Conservation (phyloP, 1,140 invertebrate genomes). For the Drosophila virilis region DNA sequence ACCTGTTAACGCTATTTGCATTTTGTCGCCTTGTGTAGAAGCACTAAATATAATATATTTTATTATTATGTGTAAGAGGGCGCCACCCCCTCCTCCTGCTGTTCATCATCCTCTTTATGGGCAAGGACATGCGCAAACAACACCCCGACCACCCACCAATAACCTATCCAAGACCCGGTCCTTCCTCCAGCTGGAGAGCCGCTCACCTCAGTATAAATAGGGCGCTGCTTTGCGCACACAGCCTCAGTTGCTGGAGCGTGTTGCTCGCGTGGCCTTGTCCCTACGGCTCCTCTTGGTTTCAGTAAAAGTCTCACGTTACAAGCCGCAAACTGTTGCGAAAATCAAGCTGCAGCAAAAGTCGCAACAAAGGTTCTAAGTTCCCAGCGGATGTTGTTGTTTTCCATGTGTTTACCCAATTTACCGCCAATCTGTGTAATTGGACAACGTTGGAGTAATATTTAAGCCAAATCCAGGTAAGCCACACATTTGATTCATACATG, state of each 20-base stretch:
- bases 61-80: slow-evolving; percentile 32
- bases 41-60: slow-evolving; percentile 30
- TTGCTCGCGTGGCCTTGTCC: slow-evolving; percentile 61
- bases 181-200: slow-evolving; percentile 12
- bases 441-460: slow-evolving; percentile 2
- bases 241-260: slow-evolving; percentile 71
- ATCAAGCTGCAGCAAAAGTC: not conserved
- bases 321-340: slow-evolving; percentile 39
- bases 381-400: not conserved
- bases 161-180: slow-evolving; percentile 10
- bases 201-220: slow-evolving; percentile 66
- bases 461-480: not conserved
- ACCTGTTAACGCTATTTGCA: slow-evolving; percentile 76
- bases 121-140: slow-evolving; percentile 78
- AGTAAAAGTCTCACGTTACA: not conserved
- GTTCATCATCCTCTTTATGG: not conserved
- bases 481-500: not conserved
- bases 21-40: slow-evolving; percentile 50
- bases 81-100: not conserved
- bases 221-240: slow-evolving; percentile 50
- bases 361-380: slow-evolving; percentile 1
- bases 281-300: slow-evolving; percentile 5
- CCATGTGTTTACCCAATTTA: not conserved
- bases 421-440: not conserved
- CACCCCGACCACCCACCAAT: slow-evolving; percentile 26